A percentile compares a stretch with the other conserved stretches of the same genome.
phyloP scores from a whole-genome alignment of 1,140 invertebrate genomes.

The Meloidogyne exigua region DNA sequence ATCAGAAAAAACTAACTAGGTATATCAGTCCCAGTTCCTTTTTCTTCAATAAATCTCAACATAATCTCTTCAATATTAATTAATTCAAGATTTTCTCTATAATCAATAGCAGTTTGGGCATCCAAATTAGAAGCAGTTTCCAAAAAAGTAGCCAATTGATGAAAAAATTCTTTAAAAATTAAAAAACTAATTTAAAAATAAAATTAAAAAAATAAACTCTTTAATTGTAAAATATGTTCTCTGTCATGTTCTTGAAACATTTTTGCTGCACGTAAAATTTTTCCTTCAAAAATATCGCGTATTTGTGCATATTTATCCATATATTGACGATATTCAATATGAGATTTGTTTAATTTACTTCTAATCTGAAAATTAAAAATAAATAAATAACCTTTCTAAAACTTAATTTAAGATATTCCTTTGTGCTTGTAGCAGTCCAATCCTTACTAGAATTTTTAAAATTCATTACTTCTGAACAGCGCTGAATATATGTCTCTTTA shows the following conservation, averaged over 20 bases:
- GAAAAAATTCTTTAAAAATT: slow-evolving; percentile 41
- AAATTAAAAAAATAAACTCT: slow-evolving; percentile 33
- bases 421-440: slow-evolving; percentile 38
- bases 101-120: slow-evolving; percentile 49
- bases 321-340: slow-evolving; percentile 59
- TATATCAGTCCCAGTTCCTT: slow-evolving; percentile 55
- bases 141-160: slow-evolving; percentile 34
- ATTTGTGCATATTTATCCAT: slow-evolving; percentile 60
- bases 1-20: slow-evolving; percentile 43
- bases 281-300: slow-evolving; percentile 58
- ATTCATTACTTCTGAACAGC: slow-evolving; percentile 52
- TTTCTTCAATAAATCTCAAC: slow-evolving; percentile 55
- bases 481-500: slow-evolving; percentile 58
- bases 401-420: slow-evolving; percentile 53
- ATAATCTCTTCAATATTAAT: slow-evolving; percentile 58
- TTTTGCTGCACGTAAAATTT: slow-evolving; percentile 45
- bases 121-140: slow-evolving; percentile 44
- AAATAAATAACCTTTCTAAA: neutral
- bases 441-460: slow-evolving; percentile 45
- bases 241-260: slow-evolving; percentile 52
- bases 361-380: slow-evolving; percentile 43
- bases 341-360: slow-evolving; percentile 53
- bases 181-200: neutral
- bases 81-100: slow-evolving; percentile 46
- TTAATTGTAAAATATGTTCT: slow-evolving; percentile 49